These are phyloP conservation scores for Sceliomorpha sp. DNA, from an alignment of 2,888 invertebrate species.

Conservation along the genomic window DNA sequence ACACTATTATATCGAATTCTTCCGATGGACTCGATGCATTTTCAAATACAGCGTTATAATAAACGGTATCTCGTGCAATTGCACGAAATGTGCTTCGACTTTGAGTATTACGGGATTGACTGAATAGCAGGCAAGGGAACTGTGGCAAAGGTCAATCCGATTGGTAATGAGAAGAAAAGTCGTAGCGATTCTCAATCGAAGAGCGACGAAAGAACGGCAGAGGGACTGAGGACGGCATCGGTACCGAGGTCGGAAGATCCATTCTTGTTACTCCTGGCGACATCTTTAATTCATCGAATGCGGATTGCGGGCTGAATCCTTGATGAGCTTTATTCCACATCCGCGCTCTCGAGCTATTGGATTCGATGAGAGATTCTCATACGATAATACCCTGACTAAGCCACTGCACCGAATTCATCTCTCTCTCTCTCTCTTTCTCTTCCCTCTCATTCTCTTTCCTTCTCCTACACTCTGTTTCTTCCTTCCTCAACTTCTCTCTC, in stretches of 20 bases:
- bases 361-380: constrained; percentile 77
- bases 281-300: constrained; percentile 80
- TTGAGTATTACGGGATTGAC: constrained; percentile 8
- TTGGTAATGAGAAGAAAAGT: constrained; percentile 61
- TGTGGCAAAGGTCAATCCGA: constrained; percentile 63
- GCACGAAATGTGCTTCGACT: neutral
- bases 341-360: constrained; percentile 77
- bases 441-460: constrained; percentile 29
- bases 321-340: constrained; percentile 80
- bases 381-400: constrained; percentile 74
- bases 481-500: constrained; percentile 21
- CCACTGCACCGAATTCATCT: constrained; percentile 64
- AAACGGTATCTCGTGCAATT: neutral
- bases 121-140: constrained; percentile 16
- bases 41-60: neutral
- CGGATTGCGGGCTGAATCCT: constrained; percentile 79
- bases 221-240: constrained; percentile 40
- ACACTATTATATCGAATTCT: no score
- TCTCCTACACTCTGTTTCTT: constrained; percentile 1
- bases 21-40: no score
- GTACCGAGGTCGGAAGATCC: constrained; percentile 63
- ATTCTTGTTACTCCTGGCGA: constrained; percentile 78
- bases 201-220: constrained; percentile 43
- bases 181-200: constrained; percentile 50
- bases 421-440: constrained; percentile 44